Evolutionary conservation across 2,797 vertebrate species (phyloP).

Genomic region (Graptemys geographica): DNA sequence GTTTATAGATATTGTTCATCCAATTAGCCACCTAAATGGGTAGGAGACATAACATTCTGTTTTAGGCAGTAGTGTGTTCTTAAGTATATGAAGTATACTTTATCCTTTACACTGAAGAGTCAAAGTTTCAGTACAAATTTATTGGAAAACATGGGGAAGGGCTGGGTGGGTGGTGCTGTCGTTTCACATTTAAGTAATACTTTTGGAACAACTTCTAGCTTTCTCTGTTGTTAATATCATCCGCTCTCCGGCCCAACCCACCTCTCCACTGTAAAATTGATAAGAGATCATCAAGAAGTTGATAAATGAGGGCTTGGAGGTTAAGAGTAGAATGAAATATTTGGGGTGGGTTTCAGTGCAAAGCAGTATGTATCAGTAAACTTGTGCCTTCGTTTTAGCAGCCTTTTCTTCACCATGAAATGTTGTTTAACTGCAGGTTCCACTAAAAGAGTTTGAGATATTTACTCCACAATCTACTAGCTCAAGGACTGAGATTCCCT

Average conservation of each 20-base stretch:
- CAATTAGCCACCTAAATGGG: neutral
- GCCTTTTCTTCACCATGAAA: neutral
- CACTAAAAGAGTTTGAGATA: slow-evolving; percentile 11
- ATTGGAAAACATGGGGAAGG: neutral
- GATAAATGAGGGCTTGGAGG: slow-evolving; percentile 7
- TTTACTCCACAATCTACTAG: neutral
- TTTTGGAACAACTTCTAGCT: neutral
- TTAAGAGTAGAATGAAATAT: slow-evolving; percentile 32
- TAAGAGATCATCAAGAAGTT: slow-evolving; percentile 40
- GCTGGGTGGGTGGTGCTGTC: neutral
- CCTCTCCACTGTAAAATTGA: neutral
- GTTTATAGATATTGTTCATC: slow-evolving; percentile 39
- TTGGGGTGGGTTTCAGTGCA: neutral
- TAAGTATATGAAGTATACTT: neutral
- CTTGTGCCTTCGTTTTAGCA: neutral
- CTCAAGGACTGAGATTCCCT: neutral
- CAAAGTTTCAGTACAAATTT: neutral
- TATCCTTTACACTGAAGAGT: neutral
- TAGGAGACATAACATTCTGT: neutral
- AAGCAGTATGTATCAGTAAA: neutral
- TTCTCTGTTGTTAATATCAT: neutral
- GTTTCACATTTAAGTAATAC: neutral
- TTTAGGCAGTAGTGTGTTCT: neutral
- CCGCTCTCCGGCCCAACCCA: neutral
- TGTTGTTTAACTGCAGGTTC: neutral